Percentiles rank a stretch among this genome's conserved stretches.
phyloP scores from a whole-genome alignment of 2,113 vertebrate genomes.

The Mola mola region DNA sequence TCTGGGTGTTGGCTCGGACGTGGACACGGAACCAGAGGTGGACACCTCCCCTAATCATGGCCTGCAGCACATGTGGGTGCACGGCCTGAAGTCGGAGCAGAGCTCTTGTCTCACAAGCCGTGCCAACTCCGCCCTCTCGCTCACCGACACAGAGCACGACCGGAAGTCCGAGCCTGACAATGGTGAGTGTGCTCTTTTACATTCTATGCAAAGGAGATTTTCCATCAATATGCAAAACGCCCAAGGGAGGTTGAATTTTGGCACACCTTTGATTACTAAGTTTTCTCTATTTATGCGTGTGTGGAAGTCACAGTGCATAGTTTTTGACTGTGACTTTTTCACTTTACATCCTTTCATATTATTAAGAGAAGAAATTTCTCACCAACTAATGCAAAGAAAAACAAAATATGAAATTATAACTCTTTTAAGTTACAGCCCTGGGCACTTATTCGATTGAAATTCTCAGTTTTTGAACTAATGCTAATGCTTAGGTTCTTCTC shows the following conservation, averaged over 20 bases:
- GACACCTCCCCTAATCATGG: slow-evolving; percentile 88
- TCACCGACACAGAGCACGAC: slow-evolving; percentile 97
- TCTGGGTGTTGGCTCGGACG: slow-evolving; percentile 88
- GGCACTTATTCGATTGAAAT: slow-evolving; percentile 46
- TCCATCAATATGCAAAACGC: slow-evolving; percentile 1
- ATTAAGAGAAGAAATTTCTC: slow-evolving; percentile 1
- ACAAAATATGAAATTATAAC: slow-evolving; percentile 44
- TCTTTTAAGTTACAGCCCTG: slow-evolving; percentile 43
- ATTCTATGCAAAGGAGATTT: slow-evolving; percentile 13
- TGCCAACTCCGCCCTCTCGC: slow-evolving; percentile 93
- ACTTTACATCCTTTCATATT: slow-evolving; percentile 17
- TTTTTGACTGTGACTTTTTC: slow-evolving; percentile 3
- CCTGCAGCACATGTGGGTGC: slow-evolving; percentile 93
- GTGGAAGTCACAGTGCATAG: neutral
- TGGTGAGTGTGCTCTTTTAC: slow-evolving; percentile 83
- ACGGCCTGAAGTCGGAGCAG: slow-evolving; percentile 92
- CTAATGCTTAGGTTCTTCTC: slow-evolving; percentile 43
- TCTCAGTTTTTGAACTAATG: slow-evolving; percentile 48
- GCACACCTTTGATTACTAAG: slow-evolving; percentile 35
- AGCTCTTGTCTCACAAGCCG: slow-evolving; percentile 95
- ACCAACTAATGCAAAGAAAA: slow-evolving; percentile 33
- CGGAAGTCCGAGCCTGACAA: slow-evolving; percentile 96
- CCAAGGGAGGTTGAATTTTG: neutral
- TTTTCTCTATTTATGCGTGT: slow-evolving; percentile 6
- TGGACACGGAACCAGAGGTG: slow-evolving; percentile 92